Base-by-base conservation (phyloP, 2,888 invertebrate species). In the Epirrhoe tristata region DNA sequence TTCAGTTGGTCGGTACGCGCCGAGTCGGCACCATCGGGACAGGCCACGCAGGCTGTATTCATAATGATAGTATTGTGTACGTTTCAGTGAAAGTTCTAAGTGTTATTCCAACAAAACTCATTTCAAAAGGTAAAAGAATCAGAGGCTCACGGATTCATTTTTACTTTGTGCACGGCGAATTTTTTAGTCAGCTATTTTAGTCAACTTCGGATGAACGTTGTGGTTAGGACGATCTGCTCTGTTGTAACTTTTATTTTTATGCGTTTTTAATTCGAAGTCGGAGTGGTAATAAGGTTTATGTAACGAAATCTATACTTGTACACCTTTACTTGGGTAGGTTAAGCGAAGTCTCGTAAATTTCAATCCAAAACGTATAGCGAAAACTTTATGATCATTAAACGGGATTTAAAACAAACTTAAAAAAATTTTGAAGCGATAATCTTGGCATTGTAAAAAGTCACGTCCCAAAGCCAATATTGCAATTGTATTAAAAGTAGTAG, bases 1-100 rank as follows among this genome's bases (percentile, higher is more conserved):
- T 61, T 71, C 73, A 73, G 73, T 73, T 69, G 67, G 14, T 63
- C 64, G 39, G 58, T 54, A 48, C 54, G 50, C 70, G 66, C 24
- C 66, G 66, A 31, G 16, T 14, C 58, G 54, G 54, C 58, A 60
- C 51, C 60, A 66, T 60, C 59, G 48, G 43, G 5, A 50, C 31
- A 53, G 56, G 56, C 55, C 62, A 50, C 55, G 24, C 14, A 34
- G 51, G 58, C 58, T 53, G 48, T 10, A 39, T 16, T 48, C 54
- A 5, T 10, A 17, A 32, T 58, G 32, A 32, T 58, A 36, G 14
- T 31, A 51, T 62, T 39, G 70, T 69, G 51, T 58, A 43, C 48
- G 8, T 36, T 31, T 54, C 31, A 32, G 46, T 70, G 51, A 63
- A 61, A 67, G 50, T 59, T 53, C n/a, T 32, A 14, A 55, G 63